Percentiles rank a stretch among this genome's conserved stretches.
phyloP scores from a whole-genome alignment of 2,113 vertebrate species.

The Vidua macroura region DNA sequence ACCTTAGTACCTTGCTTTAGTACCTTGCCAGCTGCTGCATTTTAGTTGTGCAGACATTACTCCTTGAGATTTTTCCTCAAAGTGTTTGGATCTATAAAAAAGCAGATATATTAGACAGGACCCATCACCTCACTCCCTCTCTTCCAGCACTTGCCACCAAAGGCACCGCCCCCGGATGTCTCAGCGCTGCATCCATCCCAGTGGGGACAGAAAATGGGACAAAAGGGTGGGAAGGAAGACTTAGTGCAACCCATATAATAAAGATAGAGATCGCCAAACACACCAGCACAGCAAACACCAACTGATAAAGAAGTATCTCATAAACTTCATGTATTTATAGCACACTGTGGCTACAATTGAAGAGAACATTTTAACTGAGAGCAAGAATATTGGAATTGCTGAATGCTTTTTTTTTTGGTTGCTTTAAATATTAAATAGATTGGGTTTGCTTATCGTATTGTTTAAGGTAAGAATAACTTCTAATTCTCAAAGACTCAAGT shows the following conservation, averaged over 20 bases:
- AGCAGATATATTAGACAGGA: neutral
- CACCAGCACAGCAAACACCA: neutral
- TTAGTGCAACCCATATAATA: neutral
- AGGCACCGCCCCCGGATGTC: rapidly evolving
- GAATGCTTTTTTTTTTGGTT: neutral
- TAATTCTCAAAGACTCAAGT: neutral
- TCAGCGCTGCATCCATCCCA: rapidly evolving
- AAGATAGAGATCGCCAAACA: neutral
- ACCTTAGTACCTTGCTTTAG: neutral
- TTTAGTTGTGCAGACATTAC: neutral
- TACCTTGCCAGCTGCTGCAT: neutral
- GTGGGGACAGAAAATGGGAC: neutral
- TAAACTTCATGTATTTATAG: neutral
- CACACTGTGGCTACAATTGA: neutral
- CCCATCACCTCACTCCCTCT: neutral
- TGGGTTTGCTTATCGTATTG: neutral
- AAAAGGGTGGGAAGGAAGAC: neutral
- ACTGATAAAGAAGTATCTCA: neutral
- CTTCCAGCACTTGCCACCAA: neutral
- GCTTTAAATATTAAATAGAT: neutral
- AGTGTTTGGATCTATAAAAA: neutral
- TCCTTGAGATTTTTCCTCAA: neutral
- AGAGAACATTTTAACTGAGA: neutral
- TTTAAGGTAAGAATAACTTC: neutral
- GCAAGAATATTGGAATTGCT: neutral